Conservation (phyloP, 2,888 invertebrate genomes). For the Rhagophthalmus giganteus region DNA sequence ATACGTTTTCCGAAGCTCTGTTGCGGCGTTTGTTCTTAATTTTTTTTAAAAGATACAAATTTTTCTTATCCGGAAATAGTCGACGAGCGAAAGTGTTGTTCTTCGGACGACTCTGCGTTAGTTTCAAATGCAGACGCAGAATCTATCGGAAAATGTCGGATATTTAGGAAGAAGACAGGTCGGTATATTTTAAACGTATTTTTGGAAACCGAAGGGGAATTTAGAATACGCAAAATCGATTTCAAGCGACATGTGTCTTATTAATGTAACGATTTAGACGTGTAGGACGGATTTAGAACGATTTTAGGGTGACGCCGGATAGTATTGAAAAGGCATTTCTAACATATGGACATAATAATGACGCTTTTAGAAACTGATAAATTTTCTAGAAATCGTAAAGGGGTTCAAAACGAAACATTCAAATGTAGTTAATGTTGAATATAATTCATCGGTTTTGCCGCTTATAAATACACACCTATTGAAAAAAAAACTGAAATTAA, state of each 20-base stretch:
- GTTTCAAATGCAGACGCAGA: conserved; percentile 6
- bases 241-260: conserved; percentile 30
- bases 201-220: conserved; percentile 37
- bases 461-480: too few species aligned
- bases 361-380: conserved; percentile 24
- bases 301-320: conserved; percentile 19
- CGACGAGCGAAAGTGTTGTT: too few species aligned
- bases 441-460: too few species aligned
- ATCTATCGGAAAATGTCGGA: conserved; percentile 6
- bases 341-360: conserved; percentile 27
- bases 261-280: conserved; percentile 30
- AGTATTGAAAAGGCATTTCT: conserved; percentile 25
- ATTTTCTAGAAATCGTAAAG: conserved; percentile 9
- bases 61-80: too few species aligned
- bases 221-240: conserved; percentile 37
- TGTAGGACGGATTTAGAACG: conserved; percentile 27
- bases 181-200: conserved; percentile 28
- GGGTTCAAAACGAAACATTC: conserved; percentile 8
- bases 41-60: too few species aligned
- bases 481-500: too few species aligned
- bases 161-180: conserved; percentile 5
- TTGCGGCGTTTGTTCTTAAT: background rate
- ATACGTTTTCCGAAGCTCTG: conserved; percentile 42
- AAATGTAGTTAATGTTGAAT: background rate
- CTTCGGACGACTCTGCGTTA: too few species aligned